Percentiles rank a stretch among this genome's conserved stretches.
Conservation (phyloP, 35 echinoderm and acorn worm species). For the Anneissia japonica region DNA sequence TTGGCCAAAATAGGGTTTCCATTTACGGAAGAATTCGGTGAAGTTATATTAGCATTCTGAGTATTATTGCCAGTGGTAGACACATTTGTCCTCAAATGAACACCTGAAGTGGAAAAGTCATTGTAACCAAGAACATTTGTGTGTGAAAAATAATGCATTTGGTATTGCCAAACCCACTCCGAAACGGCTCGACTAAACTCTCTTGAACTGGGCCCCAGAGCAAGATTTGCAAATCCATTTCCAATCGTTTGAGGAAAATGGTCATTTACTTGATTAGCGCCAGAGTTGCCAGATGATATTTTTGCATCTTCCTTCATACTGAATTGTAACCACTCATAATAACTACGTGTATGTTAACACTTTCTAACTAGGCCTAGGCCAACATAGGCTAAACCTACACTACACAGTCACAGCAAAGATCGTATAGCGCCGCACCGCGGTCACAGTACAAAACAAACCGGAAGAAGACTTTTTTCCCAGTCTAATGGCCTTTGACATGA, state of each 20-base stretch:
- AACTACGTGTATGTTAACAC: too few relatives aligned
- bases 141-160: neutral
- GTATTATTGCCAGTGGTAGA: neutral
- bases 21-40: neutral
- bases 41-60: neutral
- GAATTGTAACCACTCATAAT: too few relatives aligned
- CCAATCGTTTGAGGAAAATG: neutral
- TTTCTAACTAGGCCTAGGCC: too few relatives aligned
- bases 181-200: slow-evolving; percentile 6
- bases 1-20: neutral
- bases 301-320: neutral
- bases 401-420: too few relatives aligned
- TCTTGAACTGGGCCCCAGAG: neutral
- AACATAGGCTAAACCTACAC: too few relatives aligned
- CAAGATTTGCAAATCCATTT: neutral
- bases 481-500: too few relatives aligned
- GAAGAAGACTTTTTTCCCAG: too few relatives aligned
- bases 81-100: neutral
- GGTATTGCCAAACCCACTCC: slow-evolving; percentile 3
- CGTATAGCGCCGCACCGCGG: too few relatives aligned
- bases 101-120: neutral
- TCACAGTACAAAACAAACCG: too few relatives aligned
- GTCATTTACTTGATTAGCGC: neutral
- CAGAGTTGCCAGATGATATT: neutral
- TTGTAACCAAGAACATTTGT: neutral